These are phyloP conservation scores for Ageneiosus marmoratus DNA, from an alignment of 2,113 vertebrate genomes.

Conservation along the genomic window DNA sequence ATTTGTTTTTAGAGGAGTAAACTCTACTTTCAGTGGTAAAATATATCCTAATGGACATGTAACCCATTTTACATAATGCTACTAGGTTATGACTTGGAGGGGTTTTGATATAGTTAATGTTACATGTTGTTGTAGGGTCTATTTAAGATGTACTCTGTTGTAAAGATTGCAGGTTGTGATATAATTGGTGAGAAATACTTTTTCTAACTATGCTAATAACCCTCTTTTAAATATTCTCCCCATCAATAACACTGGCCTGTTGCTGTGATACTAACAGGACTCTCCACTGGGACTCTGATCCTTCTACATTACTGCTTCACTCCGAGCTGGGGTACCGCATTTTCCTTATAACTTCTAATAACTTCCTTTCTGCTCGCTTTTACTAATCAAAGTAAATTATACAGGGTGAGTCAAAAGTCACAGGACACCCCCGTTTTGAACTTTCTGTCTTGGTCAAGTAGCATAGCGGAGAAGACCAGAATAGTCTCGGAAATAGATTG, in stretches of 20 bases:
- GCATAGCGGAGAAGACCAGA: no score
- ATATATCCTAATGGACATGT: neutral
- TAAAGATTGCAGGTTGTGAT: no score
- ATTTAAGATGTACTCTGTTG: neutral
- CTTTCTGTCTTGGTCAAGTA: no score
- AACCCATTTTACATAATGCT: neutral
- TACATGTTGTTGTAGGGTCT: neutral
- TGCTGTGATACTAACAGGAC: conserved; percentile 95
- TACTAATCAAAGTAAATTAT: neutral
- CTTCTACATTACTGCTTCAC: conserved; percentile 98
- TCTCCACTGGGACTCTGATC: conserved; percentile 99
- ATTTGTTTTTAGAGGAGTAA: neutral
- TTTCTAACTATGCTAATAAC: conserved; percentile 15
- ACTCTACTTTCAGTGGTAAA: neutral
- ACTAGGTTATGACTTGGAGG: neutral
- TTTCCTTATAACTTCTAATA: conserved; percentile 81
- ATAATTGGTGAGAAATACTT: neutral
- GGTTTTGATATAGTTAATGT: neutral
- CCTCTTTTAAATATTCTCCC: conserved; percentile 53
- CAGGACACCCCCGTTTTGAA: no score
- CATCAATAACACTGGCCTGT: conserved; percentile 91
- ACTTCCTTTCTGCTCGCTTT: conserved; percentile 19
- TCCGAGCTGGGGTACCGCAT: conserved; percentile 99
- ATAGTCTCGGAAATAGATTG: no score
- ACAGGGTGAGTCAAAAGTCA: no score